phyloP scores from a whole-genome alignment of 2,888 invertebrate genomes.

The Chrysina gloriosa region DNA sequence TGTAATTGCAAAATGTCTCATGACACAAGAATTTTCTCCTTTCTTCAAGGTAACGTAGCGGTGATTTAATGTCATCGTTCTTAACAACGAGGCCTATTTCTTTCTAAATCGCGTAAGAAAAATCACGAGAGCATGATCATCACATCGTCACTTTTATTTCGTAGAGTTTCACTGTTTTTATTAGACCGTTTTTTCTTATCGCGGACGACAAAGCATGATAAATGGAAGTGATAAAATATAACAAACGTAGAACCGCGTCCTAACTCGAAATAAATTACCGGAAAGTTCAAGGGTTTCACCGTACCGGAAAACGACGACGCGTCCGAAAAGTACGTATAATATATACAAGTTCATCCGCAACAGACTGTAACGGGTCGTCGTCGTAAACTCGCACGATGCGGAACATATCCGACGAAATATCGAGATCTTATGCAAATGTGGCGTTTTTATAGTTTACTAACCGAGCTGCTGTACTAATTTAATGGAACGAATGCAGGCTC shows the following conservation, averaged over 20 bases:
- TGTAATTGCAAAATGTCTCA: not conserved
- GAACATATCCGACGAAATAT: not conserved
- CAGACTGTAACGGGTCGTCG: conserved; percentile 18
- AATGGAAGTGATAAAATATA: no score
- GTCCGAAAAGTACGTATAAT: no score
- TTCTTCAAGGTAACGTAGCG: not conserved
- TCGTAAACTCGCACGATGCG: not conserved
- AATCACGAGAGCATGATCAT: not conserved
- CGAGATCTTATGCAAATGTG: conserved; percentile 1
- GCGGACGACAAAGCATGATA: no score
- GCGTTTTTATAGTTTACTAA: conserved; percentile 9
- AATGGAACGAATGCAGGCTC: no score
- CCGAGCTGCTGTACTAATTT: no score
- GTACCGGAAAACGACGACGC: conserved; percentile 4
- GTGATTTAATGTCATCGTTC: not conserved
- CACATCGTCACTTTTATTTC: not conserved
- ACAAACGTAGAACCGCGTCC: no score
- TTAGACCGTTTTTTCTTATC: no score
- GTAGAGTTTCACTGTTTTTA: not conserved
- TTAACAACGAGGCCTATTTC: not conserved
- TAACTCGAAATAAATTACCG: not conserved
- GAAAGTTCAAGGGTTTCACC: conserved; percentile 7
- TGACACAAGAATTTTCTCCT: not conserved
- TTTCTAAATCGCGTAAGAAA: not conserved
- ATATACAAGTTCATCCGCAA: conserved; percentile 19